Conservation (phyloP, 2,888 invertebrate genomes). For the Tachina grossa region DNA sequence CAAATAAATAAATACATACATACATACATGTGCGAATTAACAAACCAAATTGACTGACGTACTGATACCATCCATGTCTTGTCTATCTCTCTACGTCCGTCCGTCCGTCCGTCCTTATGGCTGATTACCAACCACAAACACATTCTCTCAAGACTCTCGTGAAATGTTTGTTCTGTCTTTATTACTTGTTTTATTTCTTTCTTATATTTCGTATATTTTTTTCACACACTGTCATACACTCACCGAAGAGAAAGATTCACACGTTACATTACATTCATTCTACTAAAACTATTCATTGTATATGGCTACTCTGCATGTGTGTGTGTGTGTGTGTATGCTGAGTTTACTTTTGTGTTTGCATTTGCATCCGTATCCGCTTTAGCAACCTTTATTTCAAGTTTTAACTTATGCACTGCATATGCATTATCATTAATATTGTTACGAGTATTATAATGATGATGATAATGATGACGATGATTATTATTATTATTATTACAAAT, state of each 20-base stretch:
- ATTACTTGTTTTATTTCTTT: conserved; percentile 33
- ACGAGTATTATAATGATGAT: background rate
- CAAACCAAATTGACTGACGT: conserved; percentile 33
- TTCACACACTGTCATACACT: conserved; percentile 53
- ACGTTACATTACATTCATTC: conserved; percentile 48
- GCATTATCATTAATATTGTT: conserved; percentile 44
- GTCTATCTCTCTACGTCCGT: background rate
- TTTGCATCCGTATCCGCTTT: conserved; percentile 69
- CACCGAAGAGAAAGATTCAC: conserved; percentile 53
- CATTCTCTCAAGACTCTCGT: conserved; percentile 45
- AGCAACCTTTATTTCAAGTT: conserved; percentile 53
- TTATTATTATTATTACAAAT: conserved; percentile 58
- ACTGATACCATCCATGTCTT: conserved; percentile 8
- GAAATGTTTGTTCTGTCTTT: background rate
- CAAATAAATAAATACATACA: background rate
- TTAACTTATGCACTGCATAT: conserved; percentile 32
- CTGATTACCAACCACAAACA: conserved; percentile 21
- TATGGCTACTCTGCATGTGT: background rate
- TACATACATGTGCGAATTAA: conserved; percentile 13
- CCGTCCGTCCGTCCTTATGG: conserved; percentile 1
- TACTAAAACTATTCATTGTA: conserved; percentile 6
- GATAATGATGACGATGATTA: conserved; percentile 11
- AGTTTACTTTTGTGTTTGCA: background rate
- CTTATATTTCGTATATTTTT: conserved; percentile 36
- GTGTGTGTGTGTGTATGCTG: background rate